A percentile compares a stretch with the other conserved stretches of the same genome.
phyloP scores from a whole-genome alignment of 2,797 vertebrate species.

The Varecia variegata region DNA sequence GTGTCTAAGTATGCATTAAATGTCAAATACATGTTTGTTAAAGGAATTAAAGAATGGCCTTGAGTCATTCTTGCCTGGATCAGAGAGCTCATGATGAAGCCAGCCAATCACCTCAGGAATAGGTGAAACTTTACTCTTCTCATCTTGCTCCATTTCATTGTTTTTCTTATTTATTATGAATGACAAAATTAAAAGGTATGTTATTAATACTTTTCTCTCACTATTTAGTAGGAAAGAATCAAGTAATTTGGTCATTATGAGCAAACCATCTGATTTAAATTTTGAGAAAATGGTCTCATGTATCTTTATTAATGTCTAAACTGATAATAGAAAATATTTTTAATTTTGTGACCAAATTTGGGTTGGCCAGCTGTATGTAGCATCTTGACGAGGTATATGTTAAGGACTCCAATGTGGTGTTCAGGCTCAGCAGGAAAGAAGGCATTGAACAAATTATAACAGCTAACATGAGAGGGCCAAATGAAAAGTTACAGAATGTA shows the following conservation, averaged over 20 bases:
- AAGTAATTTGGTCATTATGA: background rate
- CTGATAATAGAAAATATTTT: background rate
- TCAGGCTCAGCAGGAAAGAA: background rate
- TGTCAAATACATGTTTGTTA: background rate
- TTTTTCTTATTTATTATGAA: background rate
- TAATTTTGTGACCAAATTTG: background rate
- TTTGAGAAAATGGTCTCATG: background rate
- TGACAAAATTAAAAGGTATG: background rate
- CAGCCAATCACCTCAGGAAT: background rate
- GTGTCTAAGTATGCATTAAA: background rate
- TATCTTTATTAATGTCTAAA: background rate
- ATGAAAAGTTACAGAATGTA: background rate
- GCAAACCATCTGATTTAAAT: background rate
- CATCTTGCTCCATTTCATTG: background rate
- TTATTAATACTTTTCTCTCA: background rate
- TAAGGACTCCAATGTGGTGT: background rate
- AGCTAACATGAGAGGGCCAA: background rate
- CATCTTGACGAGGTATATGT: background rate
- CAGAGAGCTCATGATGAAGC: background rate
- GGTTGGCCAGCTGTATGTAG: background rate
- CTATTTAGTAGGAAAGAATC: background rate
- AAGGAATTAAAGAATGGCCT: background rate
- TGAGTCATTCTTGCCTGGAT: background rate
- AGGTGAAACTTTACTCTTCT: background rate
- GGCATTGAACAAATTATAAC: background rate